Conservation (phyloP, 1,140 invertebrate genomes). For the Heterodera carotae region DNA sequence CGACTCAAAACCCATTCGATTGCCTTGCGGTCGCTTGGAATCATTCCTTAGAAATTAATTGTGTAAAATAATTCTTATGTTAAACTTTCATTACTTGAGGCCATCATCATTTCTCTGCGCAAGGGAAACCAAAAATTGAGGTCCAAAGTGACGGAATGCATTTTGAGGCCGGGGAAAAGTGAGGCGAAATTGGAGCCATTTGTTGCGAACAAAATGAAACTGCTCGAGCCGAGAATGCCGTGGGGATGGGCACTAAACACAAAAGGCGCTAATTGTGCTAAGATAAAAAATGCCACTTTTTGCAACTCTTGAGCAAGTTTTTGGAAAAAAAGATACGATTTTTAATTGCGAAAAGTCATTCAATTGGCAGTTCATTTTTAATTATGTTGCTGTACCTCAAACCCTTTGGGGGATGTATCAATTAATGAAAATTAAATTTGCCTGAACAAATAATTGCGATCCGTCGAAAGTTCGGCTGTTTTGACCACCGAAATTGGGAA, state of each 20-base stretch:
- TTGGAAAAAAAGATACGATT: too few relatives aligned
- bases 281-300: too few relatives aligned
- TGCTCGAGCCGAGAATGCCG: slow-evolving; percentile 68
- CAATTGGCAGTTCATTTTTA: too few relatives aligned
- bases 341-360: too few relatives aligned
- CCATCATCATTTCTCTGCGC: slow-evolving; percentile 74
- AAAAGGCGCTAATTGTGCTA: too few relatives aligned
- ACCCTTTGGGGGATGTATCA: not conserved
- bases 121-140: slow-evolving; percentile 81
- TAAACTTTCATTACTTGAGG: slow-evolving; percentile 8
- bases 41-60: slow-evolving; percentile 7
- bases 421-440: slow-evolving; percentile 43
- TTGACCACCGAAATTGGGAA: slow-evolving; percentile 68
- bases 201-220: slow-evolving; percentile 72
- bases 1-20: slow-evolving; percentile 67
- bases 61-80: not conserved
- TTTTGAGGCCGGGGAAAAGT: slow-evolving; percentile 77
- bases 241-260: slow-evolving; percentile 78
- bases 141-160: slow-evolving; percentile 76
- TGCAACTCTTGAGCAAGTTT: too few relatives aligned
- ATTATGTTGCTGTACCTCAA: too few relatives aligned
- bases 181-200: slow-evolving; percentile 75
- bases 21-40: slow-evolving; percentile 52
- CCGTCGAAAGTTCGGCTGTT: slow-evolving; percentile 67
- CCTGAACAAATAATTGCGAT: slow-evolving; percentile 67